Evolutionary conservation across 2,797 vertebrate species (phyloP).

Genomic region (Oceanodroma leucorhoa): DNA sequence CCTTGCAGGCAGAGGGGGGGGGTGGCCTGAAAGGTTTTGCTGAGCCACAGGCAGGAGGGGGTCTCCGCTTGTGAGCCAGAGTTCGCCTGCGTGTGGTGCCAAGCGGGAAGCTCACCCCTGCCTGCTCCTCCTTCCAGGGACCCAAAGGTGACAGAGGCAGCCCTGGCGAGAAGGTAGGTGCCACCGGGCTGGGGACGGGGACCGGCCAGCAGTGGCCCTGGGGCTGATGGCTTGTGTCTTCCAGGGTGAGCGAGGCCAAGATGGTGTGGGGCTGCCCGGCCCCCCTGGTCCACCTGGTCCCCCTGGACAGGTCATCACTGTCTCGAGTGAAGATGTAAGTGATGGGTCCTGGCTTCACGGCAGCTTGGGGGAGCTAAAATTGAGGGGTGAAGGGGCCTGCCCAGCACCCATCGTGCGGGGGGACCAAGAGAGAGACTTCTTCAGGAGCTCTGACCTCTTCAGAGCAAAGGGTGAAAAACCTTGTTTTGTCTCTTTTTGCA

Average conservation of each 20-base stretch:
- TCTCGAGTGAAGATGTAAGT: slow-evolving; percentile 67
- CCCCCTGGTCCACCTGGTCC: slow-evolving; percentile 89
- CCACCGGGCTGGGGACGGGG: fast-evolving
- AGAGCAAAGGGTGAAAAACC: background rate
- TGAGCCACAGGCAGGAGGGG: background rate
- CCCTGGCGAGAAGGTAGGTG: slow-evolving; percentile 71
- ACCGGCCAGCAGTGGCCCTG: fast-evolving
- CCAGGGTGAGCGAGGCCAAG: slow-evolving; percentile 87
- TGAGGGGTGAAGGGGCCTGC: background rate
- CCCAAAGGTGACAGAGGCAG: slow-evolving; percentile 75
- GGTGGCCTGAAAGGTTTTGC: background rate
- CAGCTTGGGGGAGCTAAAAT: background rate
- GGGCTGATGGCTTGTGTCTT: background rate
- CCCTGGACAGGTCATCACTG: slow-evolving; percentile 83
- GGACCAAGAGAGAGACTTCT: background rate
- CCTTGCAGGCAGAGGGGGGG: background rate
- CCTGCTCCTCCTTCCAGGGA: slow-evolving; percentile 65
- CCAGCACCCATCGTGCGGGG: background rate
- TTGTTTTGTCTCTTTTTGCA: background rate
- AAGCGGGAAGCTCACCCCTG: background rate
- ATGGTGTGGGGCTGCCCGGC: slow-evolving; percentile 83
- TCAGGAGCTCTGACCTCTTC: background rate
- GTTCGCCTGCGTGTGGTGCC: fast-evolving
- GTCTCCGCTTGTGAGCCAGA: background rate
- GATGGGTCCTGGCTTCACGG: background rate